Percentiles rank a stretch among this genome's conserved stretches.
Evolutionary conservation across 2,113 vertebrate genomes (phyloP).

Genomic region (Aix galericulata): DNA sequence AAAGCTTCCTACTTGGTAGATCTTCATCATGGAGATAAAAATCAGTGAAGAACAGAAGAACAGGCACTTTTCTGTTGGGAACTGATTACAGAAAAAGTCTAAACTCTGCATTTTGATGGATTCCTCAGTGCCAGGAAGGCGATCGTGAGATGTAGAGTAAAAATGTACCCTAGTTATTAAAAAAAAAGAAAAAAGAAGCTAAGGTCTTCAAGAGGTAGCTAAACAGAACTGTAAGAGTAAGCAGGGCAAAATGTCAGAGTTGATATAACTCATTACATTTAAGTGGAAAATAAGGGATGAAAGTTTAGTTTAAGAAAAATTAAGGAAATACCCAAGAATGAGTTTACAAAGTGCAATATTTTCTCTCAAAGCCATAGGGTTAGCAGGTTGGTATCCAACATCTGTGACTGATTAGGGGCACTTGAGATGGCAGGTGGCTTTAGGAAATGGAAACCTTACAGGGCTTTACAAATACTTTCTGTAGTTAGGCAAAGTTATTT

Average conservation of each 20-base stretch:
- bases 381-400: slow-evolving; percentile 77
- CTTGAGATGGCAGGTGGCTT: slow-evolving; percentile 83
- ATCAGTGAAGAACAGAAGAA: neutral
- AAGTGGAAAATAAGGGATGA: slow-evolving; percentile 79
- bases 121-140: neutral
- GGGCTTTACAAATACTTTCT: slow-evolving; percentile 78
- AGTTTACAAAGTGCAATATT: slow-evolving; percentile 80
- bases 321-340: slow-evolving; percentile 79
- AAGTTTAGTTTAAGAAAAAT: slow-evolving; percentile 76
- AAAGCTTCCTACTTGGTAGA: neutral
- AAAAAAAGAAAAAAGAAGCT: slow-evolving; percentile 13
- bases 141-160: neutral
- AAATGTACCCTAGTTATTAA: neutral
- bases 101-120: neutral
- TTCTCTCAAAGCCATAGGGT: slow-evolving; percentile 74
- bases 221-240: slow-evolving; percentile 64
- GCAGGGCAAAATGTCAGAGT: slow-evolving; percentile 69
- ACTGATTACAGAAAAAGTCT: neutral
- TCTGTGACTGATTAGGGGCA: slow-evolving; percentile 77
- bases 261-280: slow-evolving; percentile 79
- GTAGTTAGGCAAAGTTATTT: slow-evolving; percentile 68
- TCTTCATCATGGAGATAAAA: neutral
- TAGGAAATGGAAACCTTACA: slow-evolving; percentile 73
- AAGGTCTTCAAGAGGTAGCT: slow-evolving; percentile 38
- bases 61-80: neutral